phyloP scores from a whole-genome alignment of 2,113 vertebrate species.

The Leucosticte australis region DNA sequence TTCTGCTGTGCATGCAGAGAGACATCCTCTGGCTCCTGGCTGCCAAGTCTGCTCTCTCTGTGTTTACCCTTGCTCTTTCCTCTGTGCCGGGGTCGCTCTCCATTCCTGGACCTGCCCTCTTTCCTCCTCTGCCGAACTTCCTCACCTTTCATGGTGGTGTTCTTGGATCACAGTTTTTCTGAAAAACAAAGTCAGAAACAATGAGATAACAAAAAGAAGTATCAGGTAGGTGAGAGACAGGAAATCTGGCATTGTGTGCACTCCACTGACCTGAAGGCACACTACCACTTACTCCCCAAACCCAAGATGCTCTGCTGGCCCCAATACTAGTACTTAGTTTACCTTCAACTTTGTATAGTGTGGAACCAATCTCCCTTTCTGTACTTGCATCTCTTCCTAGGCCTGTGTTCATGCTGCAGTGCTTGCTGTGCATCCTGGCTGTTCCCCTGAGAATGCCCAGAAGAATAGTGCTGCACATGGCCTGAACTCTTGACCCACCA shows the following conservation, averaged over 20 bases:
- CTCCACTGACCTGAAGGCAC: neutral
- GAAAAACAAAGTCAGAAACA: neutral
- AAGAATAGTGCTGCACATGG: neutral
- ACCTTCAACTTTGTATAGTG: neutral
- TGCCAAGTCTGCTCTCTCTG: conserved; percentile 47
- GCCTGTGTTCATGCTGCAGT: accelerated
- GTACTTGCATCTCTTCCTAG: neutral
- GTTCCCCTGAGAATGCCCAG: accelerated
- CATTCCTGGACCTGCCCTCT: conserved; percentile 77
- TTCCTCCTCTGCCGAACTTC: conserved; percentile 82
- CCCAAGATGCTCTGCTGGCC: neutral
- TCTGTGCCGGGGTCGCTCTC: conserved; percentile 63
- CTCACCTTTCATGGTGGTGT: conserved; percentile 79
- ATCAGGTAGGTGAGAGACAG: neutral
- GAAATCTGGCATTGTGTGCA: neutral
- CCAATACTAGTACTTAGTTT: neutral
- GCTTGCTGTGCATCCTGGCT: neutral
- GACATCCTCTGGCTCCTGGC: conserved; percentile 66
- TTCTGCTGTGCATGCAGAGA: conserved; percentile 44
- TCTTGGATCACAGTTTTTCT: neutral
- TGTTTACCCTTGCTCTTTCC: conserved; percentile 72
- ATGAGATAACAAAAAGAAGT: neutral
- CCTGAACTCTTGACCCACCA: neutral
- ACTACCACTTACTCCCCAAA: neutral
- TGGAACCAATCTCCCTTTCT: neutral